Evolutionary conservation across 1,140 invertebrate species (phyloP), one percentile per base, ranked within the genome.

Genomic region (Vanessa atalanta): DNA sequence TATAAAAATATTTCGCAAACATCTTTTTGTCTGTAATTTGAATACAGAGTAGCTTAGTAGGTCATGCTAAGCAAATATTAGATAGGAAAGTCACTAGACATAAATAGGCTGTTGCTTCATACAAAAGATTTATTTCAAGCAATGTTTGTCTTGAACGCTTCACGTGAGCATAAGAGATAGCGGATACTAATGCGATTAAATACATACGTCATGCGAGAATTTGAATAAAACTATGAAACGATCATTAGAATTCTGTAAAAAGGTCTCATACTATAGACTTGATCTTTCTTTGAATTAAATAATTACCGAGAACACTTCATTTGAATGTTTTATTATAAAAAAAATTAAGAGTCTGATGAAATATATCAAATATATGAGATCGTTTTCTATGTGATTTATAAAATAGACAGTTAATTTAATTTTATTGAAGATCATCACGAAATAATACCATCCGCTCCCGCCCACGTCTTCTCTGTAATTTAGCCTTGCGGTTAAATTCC

Each of bases 101-200:
- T 73, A 72, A 77, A 72, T 77, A 72, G 75, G 70, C 70, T 73
- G 71, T 73, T 77, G 71, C 53, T 72, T 70, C 71, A 75, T 73
- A 70, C 75, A 70, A 73, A 78, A 78, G 79, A 80, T 80, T 80
- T 80, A 80, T 80, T 65, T 51, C 48, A 66, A 73, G 66, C 73
- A 60, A 65, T 51, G 72, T 70, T 73, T 72, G 79, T 76, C 65
- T 75, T 78, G 50, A 31, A 47, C 67, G 15, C 20, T 31, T 23
- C 1, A 13, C 31, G n/a, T 12, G 15, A 51, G 20, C 51, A 43
- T 72, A 20, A 47, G 37, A 51, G 43, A 7, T 37, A 64, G 60
- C 64, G 50, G 47, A 43, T 51, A 48, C 53, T 16, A 43, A 16
- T n/a, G 37, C 67, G 50, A 48, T 68, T 72, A 53, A 48, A 65